Conservation (phyloP, 2,113 vertebrate genomes). For the Elephantulus edwardii region DNA sequence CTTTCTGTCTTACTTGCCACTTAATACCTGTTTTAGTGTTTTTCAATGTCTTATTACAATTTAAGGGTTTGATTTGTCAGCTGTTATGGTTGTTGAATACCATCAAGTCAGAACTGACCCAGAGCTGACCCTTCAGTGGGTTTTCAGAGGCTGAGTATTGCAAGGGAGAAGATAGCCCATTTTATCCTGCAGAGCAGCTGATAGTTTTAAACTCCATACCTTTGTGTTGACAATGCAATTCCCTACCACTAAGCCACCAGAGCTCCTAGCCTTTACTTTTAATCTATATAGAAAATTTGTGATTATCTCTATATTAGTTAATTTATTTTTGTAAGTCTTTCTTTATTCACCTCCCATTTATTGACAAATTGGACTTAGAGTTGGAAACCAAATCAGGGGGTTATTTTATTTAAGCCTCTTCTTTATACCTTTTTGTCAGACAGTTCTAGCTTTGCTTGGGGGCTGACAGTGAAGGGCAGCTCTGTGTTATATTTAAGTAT, state of each 20-base stretch:
- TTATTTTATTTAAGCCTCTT: neutral
- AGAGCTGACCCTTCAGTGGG: no score
- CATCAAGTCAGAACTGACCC: no score
- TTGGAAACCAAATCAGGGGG: neutral
- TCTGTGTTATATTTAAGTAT: neutral
- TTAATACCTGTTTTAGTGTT: neutral
- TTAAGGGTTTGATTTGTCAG: neutral
- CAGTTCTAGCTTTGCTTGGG: fast-evolving
- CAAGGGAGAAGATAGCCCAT: no score
- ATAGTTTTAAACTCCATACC: no score
- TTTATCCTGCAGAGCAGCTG: no score
- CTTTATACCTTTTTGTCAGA: neutral
- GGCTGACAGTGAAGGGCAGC: neutral
- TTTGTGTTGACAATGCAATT: no score
- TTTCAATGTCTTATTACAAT: no score
- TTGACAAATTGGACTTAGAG: neutral
- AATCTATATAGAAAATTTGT: neutral
- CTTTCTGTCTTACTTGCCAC: neutral
- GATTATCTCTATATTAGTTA: neutral
- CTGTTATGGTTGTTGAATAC: neutral
- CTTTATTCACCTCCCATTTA: neutral
- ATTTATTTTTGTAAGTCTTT: neutral
- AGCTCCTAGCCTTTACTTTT: no score
- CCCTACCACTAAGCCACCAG: no score
- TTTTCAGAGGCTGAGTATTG: no score